Conservation (phyloP, 1,140 invertebrate genomes). For the Papilio polytes region DNA sequence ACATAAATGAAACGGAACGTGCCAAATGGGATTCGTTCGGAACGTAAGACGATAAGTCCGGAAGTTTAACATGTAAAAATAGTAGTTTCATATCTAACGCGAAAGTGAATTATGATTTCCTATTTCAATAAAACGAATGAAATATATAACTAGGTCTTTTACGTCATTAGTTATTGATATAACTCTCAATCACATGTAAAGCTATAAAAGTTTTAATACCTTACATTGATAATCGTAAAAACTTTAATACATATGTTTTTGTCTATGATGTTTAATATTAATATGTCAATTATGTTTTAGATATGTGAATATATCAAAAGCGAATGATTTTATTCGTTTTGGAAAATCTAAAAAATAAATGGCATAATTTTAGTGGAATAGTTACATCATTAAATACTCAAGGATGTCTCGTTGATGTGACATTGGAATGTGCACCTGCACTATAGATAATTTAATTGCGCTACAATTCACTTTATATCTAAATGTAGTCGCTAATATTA, state of each 20-base stretch:
- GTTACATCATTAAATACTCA: slow-evolving; percentile 3
- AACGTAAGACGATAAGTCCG: slow-evolving; percentile 14
- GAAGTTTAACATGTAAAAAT: slow-evolving; percentile 1
- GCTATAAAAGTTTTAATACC: too few species aligned
- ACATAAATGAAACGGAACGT: background rate
- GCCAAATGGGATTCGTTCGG: slow-evolving; percentile 3
- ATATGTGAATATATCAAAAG: too few species aligned
- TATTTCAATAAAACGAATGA: background rate
- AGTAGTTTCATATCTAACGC: background rate
- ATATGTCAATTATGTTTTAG: too few species aligned
- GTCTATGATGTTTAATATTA: too few species aligned
- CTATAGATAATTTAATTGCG: slow-evolving; percentile 15
- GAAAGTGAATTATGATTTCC: slow-evolving; percentile 16
- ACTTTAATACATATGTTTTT: too few species aligned
- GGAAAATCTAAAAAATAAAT: background rate
- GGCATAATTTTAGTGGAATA: background rate
- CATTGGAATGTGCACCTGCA: slow-evolving; percentile 25
- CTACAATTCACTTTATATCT: slow-evolving; percentile 18
- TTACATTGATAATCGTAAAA: too few species aligned
- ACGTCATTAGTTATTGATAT: background rate
- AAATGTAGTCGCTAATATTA: background rate
- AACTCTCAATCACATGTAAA: background rate
- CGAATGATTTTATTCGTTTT: background rate
- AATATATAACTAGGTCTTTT: background rate
- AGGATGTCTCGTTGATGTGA: slow-evolving; percentile 19